phyloP scores from a whole-genome alignment of 1,140 invertebrate genomes.

The Micrasema minimum region DNA sequence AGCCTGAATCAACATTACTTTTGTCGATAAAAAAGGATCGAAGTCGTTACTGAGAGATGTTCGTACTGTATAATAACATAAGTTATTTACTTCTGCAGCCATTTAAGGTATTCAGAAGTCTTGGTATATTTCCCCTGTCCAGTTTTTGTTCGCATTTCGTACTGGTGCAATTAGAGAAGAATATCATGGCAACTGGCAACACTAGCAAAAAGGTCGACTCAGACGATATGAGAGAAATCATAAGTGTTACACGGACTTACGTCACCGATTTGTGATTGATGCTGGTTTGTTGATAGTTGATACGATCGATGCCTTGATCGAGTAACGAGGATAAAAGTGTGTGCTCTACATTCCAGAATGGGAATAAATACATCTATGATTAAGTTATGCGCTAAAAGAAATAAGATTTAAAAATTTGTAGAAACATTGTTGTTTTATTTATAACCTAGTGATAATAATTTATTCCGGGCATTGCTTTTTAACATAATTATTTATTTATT shows the following conservation, averaged over 20 bases:
- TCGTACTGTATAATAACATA: slow-evolving; percentile 13
- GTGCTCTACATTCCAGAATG: too few relatives aligned
- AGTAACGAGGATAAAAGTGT: too few relatives aligned
- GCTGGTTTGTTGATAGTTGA: neutral
- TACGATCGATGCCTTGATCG: neutral
- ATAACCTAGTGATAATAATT: too few relatives aligned
- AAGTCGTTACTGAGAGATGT: slow-evolving; percentile 4
- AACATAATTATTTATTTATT: too few relatives aligned
- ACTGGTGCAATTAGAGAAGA: slow-evolving; percentile 12
- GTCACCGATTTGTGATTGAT: slow-evolving; percentile 17
- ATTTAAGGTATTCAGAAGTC: slow-evolving; percentile 6
- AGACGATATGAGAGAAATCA: slow-evolving; percentile 12
- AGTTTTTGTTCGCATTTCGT: slow-evolving; percentile 15
- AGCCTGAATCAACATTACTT: neutral
- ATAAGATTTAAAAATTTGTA: too few relatives aligned
- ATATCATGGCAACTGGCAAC: slow-evolving; percentile 1
- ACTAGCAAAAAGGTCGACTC: slow-evolving; percentile 10
- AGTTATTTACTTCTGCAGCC: neutral
- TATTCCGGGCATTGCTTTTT: too few relatives aligned
- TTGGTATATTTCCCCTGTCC: slow-evolving; percentile 7
- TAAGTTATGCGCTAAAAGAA: too few relatives aligned
- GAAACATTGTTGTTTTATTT: too few relatives aligned
- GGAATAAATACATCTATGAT: too few relatives aligned
- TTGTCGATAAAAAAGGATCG: neutral
- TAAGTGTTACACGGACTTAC: slow-evolving; percentile 21